phyloP scores from a whole-genome alignment of 2,888 invertebrate species.

The Temnothorax unifasciatus region DNA sequence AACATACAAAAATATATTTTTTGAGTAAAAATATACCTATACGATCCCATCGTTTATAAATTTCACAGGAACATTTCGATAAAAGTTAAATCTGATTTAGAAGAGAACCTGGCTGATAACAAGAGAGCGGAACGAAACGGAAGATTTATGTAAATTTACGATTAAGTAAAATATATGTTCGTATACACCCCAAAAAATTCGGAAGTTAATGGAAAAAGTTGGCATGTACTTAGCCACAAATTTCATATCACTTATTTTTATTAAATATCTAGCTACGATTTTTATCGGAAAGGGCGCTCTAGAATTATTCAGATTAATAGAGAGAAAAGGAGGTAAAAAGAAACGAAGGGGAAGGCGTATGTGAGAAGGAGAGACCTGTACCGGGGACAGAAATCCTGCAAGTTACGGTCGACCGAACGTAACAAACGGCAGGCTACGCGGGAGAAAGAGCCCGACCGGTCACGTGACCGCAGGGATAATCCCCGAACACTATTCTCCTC shows the following conservation, averaged over 20 bases:
- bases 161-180: not conserved
- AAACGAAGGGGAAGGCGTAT: not conserved
- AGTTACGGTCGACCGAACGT: slow-evolving; percentile 57
- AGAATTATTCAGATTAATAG: slow-evolving; percentile 9
- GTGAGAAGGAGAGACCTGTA: slow-evolving; percentile 5
- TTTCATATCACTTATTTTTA: not conserved
- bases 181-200: not conserved
- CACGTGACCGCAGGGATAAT: slow-evolving; percentile 51
- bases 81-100: not conserved
- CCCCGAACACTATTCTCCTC: slow-evolving; percentile 45
- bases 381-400: slow-evolving; percentile 45
- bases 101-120: not conserved
- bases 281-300: not conserved
- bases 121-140: not conserved
- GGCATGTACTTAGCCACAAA: not conserved
- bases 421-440: slow-evolving; percentile 49
- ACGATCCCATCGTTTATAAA: not conserved
- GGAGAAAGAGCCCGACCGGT: slow-evolving; percentile 38
- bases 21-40: not conserved
- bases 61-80: not conserved
- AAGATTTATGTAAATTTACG: slow-evolving; percentile 2
- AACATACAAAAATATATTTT: not conserved
- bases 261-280: not conserved
- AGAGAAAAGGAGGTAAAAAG: not conserved
- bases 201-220: not conserved